Conservation (phyloP, 2,888 invertebrate species). For the Heliconius aoede region DNA sequence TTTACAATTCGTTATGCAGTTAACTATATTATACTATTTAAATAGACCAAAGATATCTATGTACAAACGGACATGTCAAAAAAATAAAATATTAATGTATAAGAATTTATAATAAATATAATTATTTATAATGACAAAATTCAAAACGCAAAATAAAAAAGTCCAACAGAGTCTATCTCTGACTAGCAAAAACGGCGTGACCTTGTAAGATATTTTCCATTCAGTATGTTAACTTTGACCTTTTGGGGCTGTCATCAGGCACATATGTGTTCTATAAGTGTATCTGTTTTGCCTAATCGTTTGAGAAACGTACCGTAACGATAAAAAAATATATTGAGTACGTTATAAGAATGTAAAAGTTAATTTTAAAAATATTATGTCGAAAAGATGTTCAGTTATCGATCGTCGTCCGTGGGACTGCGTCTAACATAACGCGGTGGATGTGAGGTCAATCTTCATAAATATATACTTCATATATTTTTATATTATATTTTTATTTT, state of each 20-base stretch:
- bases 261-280: constrained; percentile 11
- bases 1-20: neutral
- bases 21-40: too few relatives aligned
- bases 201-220: constrained; percentile 14
- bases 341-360: constrained; percentile 1
- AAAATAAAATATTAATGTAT: too few relatives aligned
- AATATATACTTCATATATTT: too few relatives aligned
- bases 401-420: too few relatives aligned
- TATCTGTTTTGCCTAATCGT: constrained; percentile 8
- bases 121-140: too few relatives aligned
- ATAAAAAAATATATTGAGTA: constrained; percentile 11
- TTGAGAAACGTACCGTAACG: neutral
- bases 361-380: constrained; percentile 7
- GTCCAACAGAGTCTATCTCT: neutral
- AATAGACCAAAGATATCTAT: too few relatives aligned
- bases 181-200: neutral
- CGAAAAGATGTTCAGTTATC: neutral
- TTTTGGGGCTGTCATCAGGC: neutral
- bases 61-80: too few relatives aligned
- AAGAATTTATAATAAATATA: too few relatives aligned
- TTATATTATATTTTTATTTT: too few relatives aligned
- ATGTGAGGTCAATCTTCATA: too few relatives aligned
- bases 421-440: too few relatives aligned
- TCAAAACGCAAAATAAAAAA: neutral
- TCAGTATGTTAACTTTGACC: neutral